Evolutionary conservation across 2,888 invertebrate genomes (phyloP), one percentile per base, ranked within the genome.

Genomic region (Athripsodes cinereus): DNA sequence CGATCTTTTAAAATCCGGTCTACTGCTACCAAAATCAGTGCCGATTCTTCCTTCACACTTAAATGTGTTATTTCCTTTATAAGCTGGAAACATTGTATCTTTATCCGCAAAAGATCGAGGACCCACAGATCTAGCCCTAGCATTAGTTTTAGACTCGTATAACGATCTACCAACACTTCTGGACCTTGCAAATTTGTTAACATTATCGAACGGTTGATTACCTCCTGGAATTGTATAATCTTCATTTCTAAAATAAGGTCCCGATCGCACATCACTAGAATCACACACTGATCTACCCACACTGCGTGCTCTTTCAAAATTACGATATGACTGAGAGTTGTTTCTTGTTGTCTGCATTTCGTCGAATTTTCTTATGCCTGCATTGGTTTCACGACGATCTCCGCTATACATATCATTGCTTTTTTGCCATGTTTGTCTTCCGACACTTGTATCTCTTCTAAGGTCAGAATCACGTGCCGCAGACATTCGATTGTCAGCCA

Each of bases 221-320:
- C 13, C 16, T n/a, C 13, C 5, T 13, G 40, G 13, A n/a, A n/a
- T n/a, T n/a, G n/a, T n/a, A n/a, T n/a, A n/a, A 6, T 6, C 3
- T 26, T 26, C 26, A 26, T 26, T 26, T 8, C 16, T 3, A 40
- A n/a, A 13, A n/a, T 13, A 3, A 5, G 3, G 40, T 13, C 13
- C 40, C 13, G 40, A 40, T 3, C 2, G 2, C 16, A n/a, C 13
- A 40, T 40, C 40, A 16, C 13, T 40, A 16, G 40, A 13, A 6
- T 44, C 13, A 13, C 40, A 47, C 16, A 40, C 5, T 6, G 50
- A 31, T 21, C 57, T 44, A 19, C 52, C 57, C 26, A 52, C 52
- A 52, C 52, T 57, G 22, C 21, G 52, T 20, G 52, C 46, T 34
- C 52, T 44, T 34, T 34, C n/a, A 20, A 52, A 57, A n/a, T 46